Percentiles rank a stretch among this genome's conserved stretches.
phyloP scores from a whole-genome alignment of 2,113 vertebrate genomes.

The Pitta sordida region DNA sequence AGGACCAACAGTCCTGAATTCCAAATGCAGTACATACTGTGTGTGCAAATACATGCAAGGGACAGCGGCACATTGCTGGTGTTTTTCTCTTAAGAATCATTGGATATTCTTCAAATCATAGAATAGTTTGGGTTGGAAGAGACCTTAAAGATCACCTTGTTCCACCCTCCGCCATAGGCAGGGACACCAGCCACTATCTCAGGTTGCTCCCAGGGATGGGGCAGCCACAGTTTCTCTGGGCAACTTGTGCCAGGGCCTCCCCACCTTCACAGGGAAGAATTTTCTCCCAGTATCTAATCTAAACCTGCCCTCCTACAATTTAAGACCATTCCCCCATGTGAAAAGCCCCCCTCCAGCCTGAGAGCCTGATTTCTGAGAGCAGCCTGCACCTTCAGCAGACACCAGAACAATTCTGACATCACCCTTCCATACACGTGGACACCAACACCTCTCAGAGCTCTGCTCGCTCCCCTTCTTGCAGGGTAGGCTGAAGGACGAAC shows the following conservation, averaged over 20 bases:
- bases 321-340: neutral
- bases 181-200: neutral
- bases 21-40: neutral
- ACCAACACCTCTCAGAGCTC: neutral
- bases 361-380: neutral
- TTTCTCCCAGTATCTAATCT: neutral
- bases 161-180: neutral
- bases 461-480: neutral
- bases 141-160: neutral
- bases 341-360: neutral
- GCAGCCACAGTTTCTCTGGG: neutral
- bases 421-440: accelerated
- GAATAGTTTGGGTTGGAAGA: neutral
- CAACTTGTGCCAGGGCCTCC: neutral
- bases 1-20: neutral
- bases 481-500: neutral
- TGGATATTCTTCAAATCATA: accelerated
- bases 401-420: accelerated
- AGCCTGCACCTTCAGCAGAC: neutral
- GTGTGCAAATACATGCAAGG: neutral
- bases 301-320: neutral
- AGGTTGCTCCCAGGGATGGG: neutral
- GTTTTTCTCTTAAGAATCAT: neutral
- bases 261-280: neutral
- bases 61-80: neutral